Base-by-base conservation (phyloP, 2,888 invertebrate species). In the Uropetala carovei region DNA sequence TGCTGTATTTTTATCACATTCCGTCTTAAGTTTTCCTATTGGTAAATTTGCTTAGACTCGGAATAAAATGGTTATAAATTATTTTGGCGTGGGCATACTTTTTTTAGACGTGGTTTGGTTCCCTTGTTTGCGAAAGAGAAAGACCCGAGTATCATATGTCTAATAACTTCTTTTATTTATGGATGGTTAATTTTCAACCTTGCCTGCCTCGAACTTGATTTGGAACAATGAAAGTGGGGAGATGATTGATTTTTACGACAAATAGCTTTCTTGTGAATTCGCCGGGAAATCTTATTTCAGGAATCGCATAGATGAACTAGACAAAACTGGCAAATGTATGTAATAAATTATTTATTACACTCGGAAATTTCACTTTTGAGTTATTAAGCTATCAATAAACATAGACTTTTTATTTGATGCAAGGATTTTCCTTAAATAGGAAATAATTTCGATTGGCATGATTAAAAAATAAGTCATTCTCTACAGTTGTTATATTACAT, bases 1-100 rank as follows among this genome's bases (percentile, higher is more conserved):
- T 75, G 75, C 75, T 75, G 75, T 75, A 75, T 75, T 75, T 75
- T 75, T 75, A 75, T 75, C 75, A 75, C 75, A 75, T 75, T 75
- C 75, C 27, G 5, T 27, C 75, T 27, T 27, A 75, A 75, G 22
- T 75, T 75, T 75, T 75, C 75, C 75, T 27, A 75, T 75, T 75
- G 75, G 75, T 75, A 75, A 75, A 75, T 75, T 75, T 75, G 75
- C 75, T 75, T 75, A 75, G 75, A 27, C 75, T 75, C 75, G 75
- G 75, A 75, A 75, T 75, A 27, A 75, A 75, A 75, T 75, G 75
- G 75, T 22, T 13, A 75, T 75, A 75, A 75, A 75, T 75, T 22
- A 75, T 75, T 27, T 27, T 75, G 75, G 27, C 75, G 75, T 75
- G 75, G 75, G 75, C 22, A 27, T 75, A 75, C 75, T 27, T 75